Conservation (phyloP, 2,797 vertebrate species). For the Chaetophractus vellerosus region DNA sequence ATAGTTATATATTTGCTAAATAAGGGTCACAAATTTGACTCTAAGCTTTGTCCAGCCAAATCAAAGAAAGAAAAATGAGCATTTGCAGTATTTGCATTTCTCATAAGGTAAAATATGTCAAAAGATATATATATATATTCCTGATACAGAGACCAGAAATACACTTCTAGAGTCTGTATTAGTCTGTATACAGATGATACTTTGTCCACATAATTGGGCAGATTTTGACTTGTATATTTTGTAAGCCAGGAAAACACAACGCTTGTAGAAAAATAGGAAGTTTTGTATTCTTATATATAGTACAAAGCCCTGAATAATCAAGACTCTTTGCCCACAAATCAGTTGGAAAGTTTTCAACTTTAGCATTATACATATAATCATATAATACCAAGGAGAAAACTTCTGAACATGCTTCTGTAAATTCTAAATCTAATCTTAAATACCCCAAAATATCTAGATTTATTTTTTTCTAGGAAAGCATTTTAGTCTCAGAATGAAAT, state of each 20-base stretch:
- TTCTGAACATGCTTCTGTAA: slow-evolving; percentile 60
- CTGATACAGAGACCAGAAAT: not conserved
- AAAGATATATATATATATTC: not conserved
- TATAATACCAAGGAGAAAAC: not conserved
- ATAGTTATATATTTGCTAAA: slow-evolving; percentile 46
- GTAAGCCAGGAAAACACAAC: not conserved
- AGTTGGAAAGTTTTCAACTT: slow-evolving; percentile 53
- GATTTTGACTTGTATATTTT: not conserved
- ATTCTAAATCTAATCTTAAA: slow-evolving; percentile 70
- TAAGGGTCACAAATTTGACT: not conserved
- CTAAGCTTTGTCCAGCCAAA: slow-evolving; percentile 6
- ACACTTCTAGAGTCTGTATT: not conserved
- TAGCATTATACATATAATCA: not conserved
- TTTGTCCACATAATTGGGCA: not conserved
- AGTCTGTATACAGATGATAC: not conserved
- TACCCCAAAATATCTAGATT: slow-evolving; percentile 77
- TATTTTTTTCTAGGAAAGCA: slow-evolving; percentile 73
- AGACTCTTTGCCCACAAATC: slow-evolving; percentile 12
- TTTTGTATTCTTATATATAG: not conserved
- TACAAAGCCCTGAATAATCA: not conserved
- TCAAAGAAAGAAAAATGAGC: slow-evolving; percentile 31
- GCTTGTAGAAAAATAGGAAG: not conserved
- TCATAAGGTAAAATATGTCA: not conserved
- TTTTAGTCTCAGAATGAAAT: slow-evolving; percentile 81
- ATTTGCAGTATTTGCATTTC: not conserved